Evolutionary conservation across 1,140 invertebrate species (phyloP).

Genomic region (Macrostomum lignano): DNA sequence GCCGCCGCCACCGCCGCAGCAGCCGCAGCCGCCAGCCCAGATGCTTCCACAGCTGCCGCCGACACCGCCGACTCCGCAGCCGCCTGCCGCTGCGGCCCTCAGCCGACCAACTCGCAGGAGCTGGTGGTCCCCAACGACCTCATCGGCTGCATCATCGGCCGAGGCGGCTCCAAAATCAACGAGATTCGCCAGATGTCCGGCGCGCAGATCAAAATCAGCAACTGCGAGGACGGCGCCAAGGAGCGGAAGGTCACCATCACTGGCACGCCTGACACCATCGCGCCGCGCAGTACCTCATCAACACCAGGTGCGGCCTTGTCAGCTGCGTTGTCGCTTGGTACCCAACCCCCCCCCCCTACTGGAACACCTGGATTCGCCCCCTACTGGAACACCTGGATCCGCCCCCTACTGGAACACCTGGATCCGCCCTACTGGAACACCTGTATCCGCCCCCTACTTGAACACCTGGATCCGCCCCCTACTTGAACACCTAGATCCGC

Average conservation of each 20-base stretch:
- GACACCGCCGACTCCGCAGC: no score
- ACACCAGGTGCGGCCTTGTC: no score
- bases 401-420: no score
- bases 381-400: no score
- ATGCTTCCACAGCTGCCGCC: constrained; percentile 9
- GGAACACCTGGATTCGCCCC: no score
- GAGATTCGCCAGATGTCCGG: constrained; percentile 85
- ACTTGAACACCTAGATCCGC: no score
- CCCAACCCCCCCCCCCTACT: no score
- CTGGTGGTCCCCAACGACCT: constrained; percentile 94
- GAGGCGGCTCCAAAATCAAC: constrained; percentile 93
- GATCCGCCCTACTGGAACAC: no score
- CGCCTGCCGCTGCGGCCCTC: constrained; percentile 6
- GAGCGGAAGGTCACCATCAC: constrained; percentile 85
- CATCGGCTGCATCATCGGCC: constrained; percentile 92
- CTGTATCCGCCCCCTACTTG: no score
- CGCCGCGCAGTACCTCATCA: no score
- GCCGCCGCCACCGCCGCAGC: constrained; percentile 8
- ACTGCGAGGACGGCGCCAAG: constrained; percentile 73
- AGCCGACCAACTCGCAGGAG: constrained; percentile 33
- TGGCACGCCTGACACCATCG: constrained; percentile 79
- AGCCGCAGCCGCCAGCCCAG: constrained; percentile 10
- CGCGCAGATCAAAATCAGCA: constrained; percentile 88
- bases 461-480: no score
- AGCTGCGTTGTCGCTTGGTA: no score